phyloP scores from a whole-genome alignment of 1,140 invertebrate genomes.

The Lucilia cuprina region DNA sequence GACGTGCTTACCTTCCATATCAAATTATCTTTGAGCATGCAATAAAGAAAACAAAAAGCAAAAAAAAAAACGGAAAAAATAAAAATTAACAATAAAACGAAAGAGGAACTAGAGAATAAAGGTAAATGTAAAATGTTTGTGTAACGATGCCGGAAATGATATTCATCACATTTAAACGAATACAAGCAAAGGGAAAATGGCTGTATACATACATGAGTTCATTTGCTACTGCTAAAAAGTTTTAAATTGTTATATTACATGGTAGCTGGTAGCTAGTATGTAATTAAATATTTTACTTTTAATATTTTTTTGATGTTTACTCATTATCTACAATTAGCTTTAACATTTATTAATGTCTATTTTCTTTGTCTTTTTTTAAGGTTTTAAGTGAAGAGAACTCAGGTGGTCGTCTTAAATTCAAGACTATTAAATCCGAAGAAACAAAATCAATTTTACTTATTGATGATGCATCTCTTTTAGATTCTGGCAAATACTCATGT shows the following conservation, averaged over 20 bases:
- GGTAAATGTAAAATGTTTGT: neutral
- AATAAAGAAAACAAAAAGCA: neutral
- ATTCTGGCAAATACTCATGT: conserved; percentile 66
- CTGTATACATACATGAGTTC: neutral
- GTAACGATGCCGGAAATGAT: neutral
- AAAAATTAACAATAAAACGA: conserved; percentile 2
- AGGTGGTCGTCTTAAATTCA: conserved; percentile 60
- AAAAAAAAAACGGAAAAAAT: neutral
- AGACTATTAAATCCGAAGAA: conserved; percentile 62
- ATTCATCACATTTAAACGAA: neutral
- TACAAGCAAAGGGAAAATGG: neutral
- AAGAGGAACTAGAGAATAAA: neutral
- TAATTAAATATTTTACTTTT: neutral
- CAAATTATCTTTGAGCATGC: conserved; percentile 23
- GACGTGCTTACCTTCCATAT: conserved; percentile 18
- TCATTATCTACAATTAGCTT: too few relatives aligned
- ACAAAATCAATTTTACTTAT: conserved; percentile 63
- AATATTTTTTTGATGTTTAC: too few relatives aligned
- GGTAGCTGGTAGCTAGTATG: neutral
- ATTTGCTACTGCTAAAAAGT: neutral
- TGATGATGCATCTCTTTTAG: conserved; percentile 60
- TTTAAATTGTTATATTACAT: neutral
- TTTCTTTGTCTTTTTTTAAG: conserved; percentile 41
- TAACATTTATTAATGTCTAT: neutral
- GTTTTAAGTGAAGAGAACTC: conserved; percentile 61